Conservation (phyloP, 2,888 invertebrate species). For the Sphaerophoria rueppellii region DNA sequence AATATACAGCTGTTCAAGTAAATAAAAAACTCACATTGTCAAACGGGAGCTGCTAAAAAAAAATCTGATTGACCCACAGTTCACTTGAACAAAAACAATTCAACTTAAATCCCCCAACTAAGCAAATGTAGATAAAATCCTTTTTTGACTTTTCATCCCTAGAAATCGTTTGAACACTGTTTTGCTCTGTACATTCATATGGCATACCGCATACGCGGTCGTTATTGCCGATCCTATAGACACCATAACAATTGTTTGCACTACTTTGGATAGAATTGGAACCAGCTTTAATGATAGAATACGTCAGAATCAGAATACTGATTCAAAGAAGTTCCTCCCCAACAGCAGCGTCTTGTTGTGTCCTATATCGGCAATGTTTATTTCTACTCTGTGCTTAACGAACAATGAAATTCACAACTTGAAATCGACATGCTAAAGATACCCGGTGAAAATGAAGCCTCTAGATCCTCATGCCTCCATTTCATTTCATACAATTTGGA, state of each 20-base stretch:
- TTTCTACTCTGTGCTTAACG: too few species aligned
- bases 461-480: constrained; percentile 26
- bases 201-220: constrained; percentile 13
- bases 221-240: background rate
- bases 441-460: background rate
- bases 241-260: constrained; percentile 55
- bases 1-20: too few species aligned
- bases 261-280: constrained; percentile 48
- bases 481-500: constrained; percentile 67
- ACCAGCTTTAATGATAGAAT: constrained; percentile 26
- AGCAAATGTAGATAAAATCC: constrained; percentile 6
- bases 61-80: background rate
- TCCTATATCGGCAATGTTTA: too few species aligned
- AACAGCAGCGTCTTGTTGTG: too few species aligned
- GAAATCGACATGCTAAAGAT: too few species aligned
- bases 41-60: too few species aligned
- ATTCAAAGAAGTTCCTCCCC: constrained; percentile 6
- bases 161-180: constrained; percentile 51
- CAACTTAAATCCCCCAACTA: constrained; percentile 32
- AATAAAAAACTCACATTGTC: too few species aligned
- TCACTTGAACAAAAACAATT: constrained; percentile 16
- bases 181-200: constrained; percentile 5
- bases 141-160: constrained; percentile 34
- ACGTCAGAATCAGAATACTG: constrained; percentile 30
- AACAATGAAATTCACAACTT: background rate